These are phyloP conservation scores for Galerucella calmariensis DNA, from an alignment of 2,888 invertebrate genomes.

Conservation along the genomic window DNA sequence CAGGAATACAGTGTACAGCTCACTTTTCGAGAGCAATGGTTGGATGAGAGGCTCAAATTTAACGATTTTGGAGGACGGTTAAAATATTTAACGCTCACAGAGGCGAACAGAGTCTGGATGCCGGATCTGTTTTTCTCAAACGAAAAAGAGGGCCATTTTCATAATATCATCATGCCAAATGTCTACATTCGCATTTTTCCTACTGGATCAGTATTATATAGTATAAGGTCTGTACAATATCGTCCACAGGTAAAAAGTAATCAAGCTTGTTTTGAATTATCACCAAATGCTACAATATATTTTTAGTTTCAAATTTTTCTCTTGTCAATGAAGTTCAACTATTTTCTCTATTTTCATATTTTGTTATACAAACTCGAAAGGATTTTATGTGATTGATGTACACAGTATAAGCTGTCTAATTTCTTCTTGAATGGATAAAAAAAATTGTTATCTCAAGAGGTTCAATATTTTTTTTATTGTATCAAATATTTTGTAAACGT, in stretches of 20 bases:
- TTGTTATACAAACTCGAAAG: no score
- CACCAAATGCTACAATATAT: neutral
- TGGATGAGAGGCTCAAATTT: constrained; percentile 91
- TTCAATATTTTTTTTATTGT: no score
- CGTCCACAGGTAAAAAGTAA: constrained; percentile 11
- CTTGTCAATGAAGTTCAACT: no score
- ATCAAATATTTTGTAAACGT: no score
- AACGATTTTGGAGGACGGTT: constrained; percentile 89
- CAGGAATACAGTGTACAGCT: constrained; percentile 98
- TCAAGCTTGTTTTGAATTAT: constrained; percentile 26
- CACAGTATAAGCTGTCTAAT: no score
- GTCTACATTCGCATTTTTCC: constrained; percentile 97
- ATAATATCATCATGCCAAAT: constrained; percentile 98
- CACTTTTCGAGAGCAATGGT: constrained; percentile 97
- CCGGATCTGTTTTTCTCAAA: constrained; percentile 98
- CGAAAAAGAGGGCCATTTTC: constrained; percentile 97
- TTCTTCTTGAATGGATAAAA: no score
- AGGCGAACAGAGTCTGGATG: constrained; percentile 97
- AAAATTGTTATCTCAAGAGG: no score
- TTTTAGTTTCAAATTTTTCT: no score
- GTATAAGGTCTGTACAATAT: constrained; percentile 75
- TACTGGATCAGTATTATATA: constrained; percentile 94
- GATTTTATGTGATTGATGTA: no score
- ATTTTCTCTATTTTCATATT: no score
- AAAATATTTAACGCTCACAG: constrained; percentile 92